Conservation (phyloP, 2,888 invertebrate genomes). For the Thysanoteuthis rhombus region DNA sequence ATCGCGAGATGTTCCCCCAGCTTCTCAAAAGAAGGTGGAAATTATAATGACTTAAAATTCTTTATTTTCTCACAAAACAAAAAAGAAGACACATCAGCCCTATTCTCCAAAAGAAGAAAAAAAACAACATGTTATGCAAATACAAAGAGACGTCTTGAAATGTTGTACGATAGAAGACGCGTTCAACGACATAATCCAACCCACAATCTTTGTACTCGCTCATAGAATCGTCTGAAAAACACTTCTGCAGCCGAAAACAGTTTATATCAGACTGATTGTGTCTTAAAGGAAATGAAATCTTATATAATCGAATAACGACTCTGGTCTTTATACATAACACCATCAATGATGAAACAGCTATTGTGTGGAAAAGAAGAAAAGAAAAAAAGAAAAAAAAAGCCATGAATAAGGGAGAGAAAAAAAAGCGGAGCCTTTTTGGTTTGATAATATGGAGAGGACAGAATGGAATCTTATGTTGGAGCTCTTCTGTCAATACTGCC, state of each 20-base stretch:
- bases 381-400: not conserved
- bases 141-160: not conserved
- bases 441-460: not conserved
- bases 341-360: not conserved
- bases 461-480: not conserved
- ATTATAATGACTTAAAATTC: too few relatives aligned
- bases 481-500: not conserved
- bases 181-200: not conserved
- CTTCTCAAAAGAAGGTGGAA: too few relatives aligned
- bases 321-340: not conserved
- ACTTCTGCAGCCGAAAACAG: not conserved
- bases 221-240: not conserved
- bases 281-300: not conserved
- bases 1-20: too few relatives aligned
- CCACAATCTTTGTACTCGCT: not conserved
- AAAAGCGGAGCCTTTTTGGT: not conserved
- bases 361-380: not conserved
- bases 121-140: not conserved
- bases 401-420: not conserved
- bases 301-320: slow-evolving; percentile 12
- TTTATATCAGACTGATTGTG: not conserved
- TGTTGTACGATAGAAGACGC: not conserved
- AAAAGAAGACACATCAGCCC: not conserved
- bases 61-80: too few relatives aligned
- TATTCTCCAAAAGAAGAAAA: not conserved